Percentiles rank a stretch among this genome's conserved stretches.
These are phyloP conservation scores for Darevskia nairensis DNA, from an alignment of 2,797 vertebrate genomes.

Conservation along the genomic window DNA sequence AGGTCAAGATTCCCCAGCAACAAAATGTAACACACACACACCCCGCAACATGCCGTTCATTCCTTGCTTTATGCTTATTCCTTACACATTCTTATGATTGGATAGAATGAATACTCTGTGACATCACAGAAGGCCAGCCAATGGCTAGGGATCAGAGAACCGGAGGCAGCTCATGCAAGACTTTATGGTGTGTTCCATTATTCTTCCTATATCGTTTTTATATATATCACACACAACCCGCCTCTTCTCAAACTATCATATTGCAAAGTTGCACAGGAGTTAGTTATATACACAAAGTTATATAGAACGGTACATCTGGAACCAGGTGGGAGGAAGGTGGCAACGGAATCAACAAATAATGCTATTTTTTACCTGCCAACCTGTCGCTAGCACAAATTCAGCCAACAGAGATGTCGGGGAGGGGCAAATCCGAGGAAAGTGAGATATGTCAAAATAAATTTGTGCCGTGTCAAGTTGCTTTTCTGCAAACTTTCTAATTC, in stretches of 20 bases:
- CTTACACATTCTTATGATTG: too few relatives aligned
- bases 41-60: background rate
- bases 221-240: background rate
- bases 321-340: slow-evolving; percentile 13
- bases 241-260: slow-evolving; percentile 5
- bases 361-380: slow-evolving; percentile 23
- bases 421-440: slow-evolving; percentile 40
- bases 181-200: background rate
- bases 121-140: background rate
- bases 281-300: background rate
- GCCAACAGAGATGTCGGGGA: slow-evolving; percentile 35
- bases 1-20: too few relatives aligned
- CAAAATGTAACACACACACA: too few relatives aligned
- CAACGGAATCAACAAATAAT: slow-evolving; percentile 23
- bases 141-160: background rate
- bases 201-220: background rate
- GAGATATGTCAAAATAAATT: slow-evolving; percentile 41
- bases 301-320: slow-evolving; percentile 31
- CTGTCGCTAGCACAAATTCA: slow-evolving; percentile 34
- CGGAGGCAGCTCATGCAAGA: background rate
- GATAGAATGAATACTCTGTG: background rate
- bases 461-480: slow-evolving; percentile 46
- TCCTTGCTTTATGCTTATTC: background rate
- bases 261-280: background rate
- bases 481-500: slow-evolving; percentile 65